Percentiles rank a stretch among this genome's conserved stretches.
Conservation (phyloP, 2,888 invertebrate genomes). For the Hirtodrosophila alboralis region DNA sequence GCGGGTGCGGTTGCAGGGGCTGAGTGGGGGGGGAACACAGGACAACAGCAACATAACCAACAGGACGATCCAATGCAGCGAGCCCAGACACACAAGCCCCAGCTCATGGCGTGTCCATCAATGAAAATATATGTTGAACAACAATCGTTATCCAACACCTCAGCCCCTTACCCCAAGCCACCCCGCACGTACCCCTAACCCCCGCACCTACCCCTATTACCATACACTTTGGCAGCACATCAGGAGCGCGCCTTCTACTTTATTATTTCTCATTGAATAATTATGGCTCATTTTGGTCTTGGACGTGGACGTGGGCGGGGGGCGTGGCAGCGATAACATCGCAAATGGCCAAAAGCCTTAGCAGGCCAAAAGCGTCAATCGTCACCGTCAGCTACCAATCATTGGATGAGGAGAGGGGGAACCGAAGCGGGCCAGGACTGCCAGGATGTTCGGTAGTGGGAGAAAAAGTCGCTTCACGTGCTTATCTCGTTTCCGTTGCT, state of each 20-base stretch:
- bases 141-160: constrained; percentile 20
- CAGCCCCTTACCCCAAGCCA: constrained; percentile 1
- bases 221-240: background rate
- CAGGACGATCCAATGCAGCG: too few relatives aligned
- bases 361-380: constrained; percentile 40
- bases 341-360: constrained; percentile 37
- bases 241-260: constrained; percentile 52
- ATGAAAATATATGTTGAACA: constrained; percentile 52
- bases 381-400: constrained; percentile 30
- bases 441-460: background rate
- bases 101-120: constrained; percentile 62
- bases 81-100: constrained; percentile 30
- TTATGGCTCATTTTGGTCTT: constrained; percentile 81
- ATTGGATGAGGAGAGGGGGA: background rate
- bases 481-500: constrained; percentile 80
- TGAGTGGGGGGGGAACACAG: background rate
- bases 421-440: background rate
- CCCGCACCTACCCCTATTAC: background rate
- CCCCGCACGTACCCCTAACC: background rate
- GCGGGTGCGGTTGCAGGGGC: background rate
- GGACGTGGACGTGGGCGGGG: constrained; percentile 27
- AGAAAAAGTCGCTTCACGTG: constrained; percentile 64
- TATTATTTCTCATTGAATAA: constrained; percentile 83
- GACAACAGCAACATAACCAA: background rate
- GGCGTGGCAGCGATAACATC: constrained; percentile 60